A percentile compares a stretch with the other conserved stretches of the same genome.
These are phyloP conservation scores for Fistularia tabacaria DNA, from an alignment of 2,797 vertebrate species.

Conservation along the genomic window DNA sequence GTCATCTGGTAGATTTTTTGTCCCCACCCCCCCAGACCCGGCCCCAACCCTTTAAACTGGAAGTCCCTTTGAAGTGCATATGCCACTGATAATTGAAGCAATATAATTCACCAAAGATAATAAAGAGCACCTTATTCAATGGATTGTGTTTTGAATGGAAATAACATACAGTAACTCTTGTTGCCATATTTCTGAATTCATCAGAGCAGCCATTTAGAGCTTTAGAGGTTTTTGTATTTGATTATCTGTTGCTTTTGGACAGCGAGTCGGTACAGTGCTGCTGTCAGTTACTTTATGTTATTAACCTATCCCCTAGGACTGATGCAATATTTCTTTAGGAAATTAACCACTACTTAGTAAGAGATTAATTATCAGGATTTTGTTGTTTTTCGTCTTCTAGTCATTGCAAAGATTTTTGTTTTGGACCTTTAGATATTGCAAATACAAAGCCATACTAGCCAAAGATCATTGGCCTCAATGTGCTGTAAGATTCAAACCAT, in stretches of 20 bases:
- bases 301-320: background rate
- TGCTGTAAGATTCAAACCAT: slow-evolving; percentile 4
- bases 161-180: slow-evolving; percentile 34
- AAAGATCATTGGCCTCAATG: background rate
- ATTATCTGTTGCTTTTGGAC: slow-evolving; percentile 27
- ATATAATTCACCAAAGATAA: slow-evolving; percentile 63
- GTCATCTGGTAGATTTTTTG: slow-evolving; percentile 66
- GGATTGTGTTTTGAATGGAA: slow-evolving; percentile 50
- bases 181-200: slow-evolving; percentile 47
- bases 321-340: too few species aligned
- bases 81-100: slow-evolving; percentile 70
- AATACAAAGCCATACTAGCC: background rate
- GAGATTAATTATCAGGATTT: too few species aligned
- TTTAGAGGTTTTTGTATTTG: slow-evolving; percentile 13
- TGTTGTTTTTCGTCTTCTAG: background rate
- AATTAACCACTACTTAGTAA: too few species aligned
- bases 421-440: background rate
- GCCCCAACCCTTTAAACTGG: slow-evolving; percentile 46
- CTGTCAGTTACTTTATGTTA: slow-evolving; percentile 6
- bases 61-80: slow-evolving; percentile 67
- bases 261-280: slow-evolving; percentile 3
- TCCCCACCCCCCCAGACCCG: background rate
- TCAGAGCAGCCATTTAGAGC: slow-evolving; percentile 18
- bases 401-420: background rate
- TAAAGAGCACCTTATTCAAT: slow-evolving; percentile 50